Evolutionary conservation across 2,797 vertebrate genomes (phyloP).

Genomic region (Denticeps clupeoides): DNA sequence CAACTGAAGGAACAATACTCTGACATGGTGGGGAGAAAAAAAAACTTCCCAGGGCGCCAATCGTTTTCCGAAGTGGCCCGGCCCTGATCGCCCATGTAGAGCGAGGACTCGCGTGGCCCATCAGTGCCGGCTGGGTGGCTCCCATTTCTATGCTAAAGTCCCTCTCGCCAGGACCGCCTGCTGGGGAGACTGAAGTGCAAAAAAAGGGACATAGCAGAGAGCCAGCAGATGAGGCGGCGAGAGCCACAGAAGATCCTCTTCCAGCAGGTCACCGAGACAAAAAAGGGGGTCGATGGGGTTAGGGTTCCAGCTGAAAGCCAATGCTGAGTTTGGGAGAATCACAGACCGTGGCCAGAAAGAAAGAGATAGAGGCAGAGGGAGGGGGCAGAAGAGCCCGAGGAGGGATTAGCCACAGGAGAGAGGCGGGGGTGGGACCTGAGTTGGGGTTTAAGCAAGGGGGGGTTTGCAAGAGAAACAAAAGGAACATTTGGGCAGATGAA

Average conservation of each 20-base stretch:
- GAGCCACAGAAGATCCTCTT: neutral
- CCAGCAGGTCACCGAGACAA: neutral
- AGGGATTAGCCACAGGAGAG: constrained; percentile 67
- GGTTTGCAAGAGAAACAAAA: constrained; percentile 66
- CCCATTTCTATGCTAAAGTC: constrained; percentile 79
- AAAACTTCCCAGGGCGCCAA: neutral
- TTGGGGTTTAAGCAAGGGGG: constrained; percentile 31
- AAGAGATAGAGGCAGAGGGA: constrained; percentile 30
- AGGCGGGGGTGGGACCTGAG: constrained; percentile 19
- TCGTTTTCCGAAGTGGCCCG: constrained; percentile 6
- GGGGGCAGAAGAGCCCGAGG: constrained; percentile 28
- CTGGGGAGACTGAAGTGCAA: constrained; percentile 84
- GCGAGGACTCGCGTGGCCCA: constrained; percentile 41
- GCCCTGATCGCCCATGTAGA: constrained; percentile 19
- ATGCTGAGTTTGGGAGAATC: constrained; percentile 67
- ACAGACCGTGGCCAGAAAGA: constrained; percentile 42
- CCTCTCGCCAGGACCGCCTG: constrained; percentile 59
- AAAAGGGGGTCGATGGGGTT: constrained; percentile 42
- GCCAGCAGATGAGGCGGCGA: constrained; percentile 64
- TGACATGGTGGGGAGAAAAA: neutral
- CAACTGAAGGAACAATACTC: constrained; percentile 12
- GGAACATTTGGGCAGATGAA: constrained; percentile 92
- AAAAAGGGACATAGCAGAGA: constrained; percentile 49
- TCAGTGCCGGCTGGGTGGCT: constrained; percentile 63
- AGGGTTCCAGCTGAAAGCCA: constrained; percentile 81